A percentile compares a stretch with the other conserved stretches of the same genome.
phyloP scores from a whole-genome alignment of 1,140 invertebrate species.

The Lutraria rhynchaena region DNA sequence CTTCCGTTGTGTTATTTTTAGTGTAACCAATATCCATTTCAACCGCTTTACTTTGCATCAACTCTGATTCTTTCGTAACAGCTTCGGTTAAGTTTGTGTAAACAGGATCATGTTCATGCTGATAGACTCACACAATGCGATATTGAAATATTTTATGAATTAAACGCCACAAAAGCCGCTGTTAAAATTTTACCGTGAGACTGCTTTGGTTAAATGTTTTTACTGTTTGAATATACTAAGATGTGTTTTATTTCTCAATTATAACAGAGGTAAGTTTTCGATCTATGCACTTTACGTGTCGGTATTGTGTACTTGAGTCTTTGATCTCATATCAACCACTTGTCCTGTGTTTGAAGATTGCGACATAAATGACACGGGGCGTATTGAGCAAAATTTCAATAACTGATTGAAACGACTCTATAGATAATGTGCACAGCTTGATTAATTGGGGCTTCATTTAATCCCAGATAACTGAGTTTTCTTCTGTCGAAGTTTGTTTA shows the following conservation, averaged over 20 bases:
- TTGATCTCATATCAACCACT: constrained; percentile 16
- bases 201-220: constrained; percentile 2
- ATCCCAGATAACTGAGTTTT: neutral
- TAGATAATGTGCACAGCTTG: neutral
- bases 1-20: neutral
- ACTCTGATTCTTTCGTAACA: constrained; percentile 3
- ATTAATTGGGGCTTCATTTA: constrained; percentile 22
- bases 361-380: constrained; percentile 32
- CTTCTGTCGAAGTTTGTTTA: constrained; percentile 6
- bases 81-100: neutral
- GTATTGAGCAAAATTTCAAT: constrained; percentile 34
- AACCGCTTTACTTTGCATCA: neutral
- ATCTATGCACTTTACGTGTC: neutral
- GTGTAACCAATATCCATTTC: neutral
- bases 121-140: constrained; percentile 3
- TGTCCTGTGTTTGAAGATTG: constrained; percentile 9
- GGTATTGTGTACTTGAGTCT: constrained; percentile 9
- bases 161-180: constrained; percentile 24
- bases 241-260: constrained; percentile 16
- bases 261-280: constrained; percentile 16
- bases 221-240: constrained; percentile 17
- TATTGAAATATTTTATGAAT: constrained; percentile 25
- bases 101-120: neutral
- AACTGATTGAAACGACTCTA: constrained; percentile 4
- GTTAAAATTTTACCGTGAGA: neutral